Percentiles rank a stretch among this genome's conserved stretches.
These are phyloP conservation scores for Coenonympha glycerion DNA, from an alignment of 2,888 invertebrate species.

Conservation along the genomic window DNA sequence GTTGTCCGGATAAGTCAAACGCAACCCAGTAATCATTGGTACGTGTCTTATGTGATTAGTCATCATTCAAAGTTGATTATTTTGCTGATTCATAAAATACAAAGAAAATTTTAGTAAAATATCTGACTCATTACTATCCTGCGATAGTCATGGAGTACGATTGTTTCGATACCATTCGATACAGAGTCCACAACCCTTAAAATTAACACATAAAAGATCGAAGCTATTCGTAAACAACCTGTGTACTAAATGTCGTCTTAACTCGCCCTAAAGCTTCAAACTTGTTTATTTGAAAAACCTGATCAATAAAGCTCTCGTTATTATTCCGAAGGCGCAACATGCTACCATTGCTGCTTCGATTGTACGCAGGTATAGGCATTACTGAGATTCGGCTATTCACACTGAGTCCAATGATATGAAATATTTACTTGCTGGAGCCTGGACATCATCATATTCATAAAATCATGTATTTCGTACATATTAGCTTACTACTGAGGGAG, in stretches of 20 bases:
- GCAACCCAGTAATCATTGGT: too few species aligned
- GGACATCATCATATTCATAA: too few species aligned
- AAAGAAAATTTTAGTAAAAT: constrained; percentile 5
- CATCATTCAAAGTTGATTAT: background rate
- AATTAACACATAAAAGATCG: constrained; percentile 6
- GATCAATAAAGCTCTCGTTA: constrained; percentile 38
- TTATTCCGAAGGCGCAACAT: constrained; percentile 37
- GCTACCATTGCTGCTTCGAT: constrained; percentile 10
- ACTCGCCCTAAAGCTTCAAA: constrained; percentile 7
- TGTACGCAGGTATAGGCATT: constrained; percentile 4
- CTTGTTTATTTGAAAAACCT: constrained; percentile 26
- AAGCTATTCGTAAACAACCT: constrained; percentile 1
- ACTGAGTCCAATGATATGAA: background rate
- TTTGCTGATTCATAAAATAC: constrained; percentile 5
- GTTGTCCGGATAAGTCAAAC: too few species aligned
- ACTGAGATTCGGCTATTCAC: background rate
- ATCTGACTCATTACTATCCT: constrained; percentile 3
- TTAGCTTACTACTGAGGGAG: too few species aligned
- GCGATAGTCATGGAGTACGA: constrained; percentile 1
- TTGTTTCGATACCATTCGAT: constrained; percentile 5
- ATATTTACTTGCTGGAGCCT: too few species aligned
- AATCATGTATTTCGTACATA: too few species aligned
- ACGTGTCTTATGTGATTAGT: too few species aligned
- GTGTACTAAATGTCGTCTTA: constrained; percentile 4
- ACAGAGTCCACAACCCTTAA: background rate